These are phyloP conservation scores for Callipepla squamata DNA, from an alignment of 2,113 vertebrate genomes.

Conservation along the genomic window DNA sequence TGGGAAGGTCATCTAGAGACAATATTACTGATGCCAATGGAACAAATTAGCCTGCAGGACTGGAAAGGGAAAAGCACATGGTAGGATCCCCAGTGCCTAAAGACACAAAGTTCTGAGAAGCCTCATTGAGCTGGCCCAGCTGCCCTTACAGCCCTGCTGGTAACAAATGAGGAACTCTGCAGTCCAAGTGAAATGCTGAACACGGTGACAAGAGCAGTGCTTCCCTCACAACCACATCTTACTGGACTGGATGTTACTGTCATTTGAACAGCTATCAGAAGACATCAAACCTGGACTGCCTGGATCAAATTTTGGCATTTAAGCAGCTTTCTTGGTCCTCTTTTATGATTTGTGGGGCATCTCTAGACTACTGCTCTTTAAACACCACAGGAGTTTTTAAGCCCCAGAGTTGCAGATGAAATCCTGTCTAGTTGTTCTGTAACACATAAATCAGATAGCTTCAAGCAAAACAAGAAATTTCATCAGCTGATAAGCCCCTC, in stretches of 20 bases:
- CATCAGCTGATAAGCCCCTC: not conserved
- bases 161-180: not conserved
- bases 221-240: not conserved
- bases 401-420: not conserved
- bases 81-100: not conserved
- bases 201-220: not conserved
- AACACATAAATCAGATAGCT: not conserved
- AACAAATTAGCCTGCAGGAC: not conserved
- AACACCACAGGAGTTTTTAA: not conserved
- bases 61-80: not conserved
- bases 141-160: not conserved
- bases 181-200: not conserved
- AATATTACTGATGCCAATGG: not conserved
- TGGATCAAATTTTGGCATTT: not conserved
- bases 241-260: not conserved
- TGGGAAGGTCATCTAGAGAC: not conserved
- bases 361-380: not conserved
- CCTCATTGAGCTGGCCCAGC: not conserved
- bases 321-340: rapidly evolving
- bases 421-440: not conserved
- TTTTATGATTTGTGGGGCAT: not conserved
- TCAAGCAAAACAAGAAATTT: not conserved
- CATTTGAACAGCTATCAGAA: not conserved
- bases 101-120: not conserved
- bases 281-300: not conserved